Conservation (phyloP, 1,140 invertebrate genomes). For the Trichonephila clavata region DNA sequence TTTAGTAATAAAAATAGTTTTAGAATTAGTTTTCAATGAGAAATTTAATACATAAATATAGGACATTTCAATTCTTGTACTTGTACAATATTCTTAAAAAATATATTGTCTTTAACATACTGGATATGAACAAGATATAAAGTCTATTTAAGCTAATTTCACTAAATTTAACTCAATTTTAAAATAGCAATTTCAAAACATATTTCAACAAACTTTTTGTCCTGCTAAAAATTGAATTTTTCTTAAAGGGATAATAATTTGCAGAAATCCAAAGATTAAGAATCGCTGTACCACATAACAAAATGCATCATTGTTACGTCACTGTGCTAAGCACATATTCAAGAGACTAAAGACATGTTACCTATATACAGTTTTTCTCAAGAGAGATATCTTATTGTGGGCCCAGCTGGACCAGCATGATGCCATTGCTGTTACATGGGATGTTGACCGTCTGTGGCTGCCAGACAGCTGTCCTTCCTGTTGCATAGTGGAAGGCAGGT, state of each 20-base stretch:
- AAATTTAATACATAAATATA: no score
- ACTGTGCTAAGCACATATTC: constrained; percentile 66
- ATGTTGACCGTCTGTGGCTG: constrained; percentile 57
- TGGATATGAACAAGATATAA: no score
- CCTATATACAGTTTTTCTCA: neutral
- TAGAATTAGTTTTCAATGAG: no score
- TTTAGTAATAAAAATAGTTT: no score
- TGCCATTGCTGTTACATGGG: constrained; percentile 68
- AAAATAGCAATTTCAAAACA: no score
- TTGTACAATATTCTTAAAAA: no score
- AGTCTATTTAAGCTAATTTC: no score
- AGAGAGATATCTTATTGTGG: constrained; percentile 32
- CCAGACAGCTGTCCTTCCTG: constrained; percentile 62
- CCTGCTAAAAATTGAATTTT: no score
- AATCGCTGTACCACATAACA: neutral
- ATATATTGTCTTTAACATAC: no score
- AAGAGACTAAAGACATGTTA: constrained; percentile 32
- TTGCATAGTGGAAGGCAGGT: constrained; percentile 67
- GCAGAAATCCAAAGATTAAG: neutral
- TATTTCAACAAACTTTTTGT: no score
- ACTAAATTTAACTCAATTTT: no score
- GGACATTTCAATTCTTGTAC: no score
- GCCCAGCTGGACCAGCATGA: constrained; percentile 71
- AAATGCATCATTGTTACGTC: constrained; percentile 11
- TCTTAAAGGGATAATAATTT: neutral